Conservation (phyloP, 2,888 invertebrate species). For the Ophion ellenae region DNA sequence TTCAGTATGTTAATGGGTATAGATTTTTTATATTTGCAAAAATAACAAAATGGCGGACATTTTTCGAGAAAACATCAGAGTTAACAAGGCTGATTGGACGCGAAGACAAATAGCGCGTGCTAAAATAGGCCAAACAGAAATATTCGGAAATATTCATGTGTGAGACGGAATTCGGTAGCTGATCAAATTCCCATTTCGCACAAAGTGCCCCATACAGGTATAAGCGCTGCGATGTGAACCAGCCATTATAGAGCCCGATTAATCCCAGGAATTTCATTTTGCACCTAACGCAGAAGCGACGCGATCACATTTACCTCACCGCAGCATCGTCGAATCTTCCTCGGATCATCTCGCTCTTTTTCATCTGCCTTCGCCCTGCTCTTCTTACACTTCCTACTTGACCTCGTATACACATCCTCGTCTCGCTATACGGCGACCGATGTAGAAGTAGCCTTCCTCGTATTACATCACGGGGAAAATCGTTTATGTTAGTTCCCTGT, state of each 20-base stretch:
- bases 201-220: background rate
- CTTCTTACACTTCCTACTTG: conserved; percentile 29
- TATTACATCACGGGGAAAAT: conserved; percentile 22
- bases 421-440: conserved; percentile 15
- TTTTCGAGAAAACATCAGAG: no score
- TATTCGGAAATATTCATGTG: no score
- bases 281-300: conserved; percentile 33
- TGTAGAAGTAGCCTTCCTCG: conserved; percentile 16
- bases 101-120: no score
- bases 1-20: no score
- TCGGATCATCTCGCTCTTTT: conserved; percentile 43
- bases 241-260: conserved; percentile 3
- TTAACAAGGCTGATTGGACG: no score
- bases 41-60: no score
- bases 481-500: conserved; percentile 9
- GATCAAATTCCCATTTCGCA: background rate
- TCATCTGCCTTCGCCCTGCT: background rate
- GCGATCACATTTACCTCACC: conserved; percentile 40
- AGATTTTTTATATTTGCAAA: no score
- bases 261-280: conserved; percentile 57
- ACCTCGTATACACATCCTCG: conserved; percentile 28
- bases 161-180: no score
- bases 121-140: no score
- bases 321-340: conserved; percentile 44
- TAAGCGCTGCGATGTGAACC: background rate